phyloP scores from a whole-genome alignment of 2,797 vertebrate genomes.

The Phoeniculus purpureus region DNA sequence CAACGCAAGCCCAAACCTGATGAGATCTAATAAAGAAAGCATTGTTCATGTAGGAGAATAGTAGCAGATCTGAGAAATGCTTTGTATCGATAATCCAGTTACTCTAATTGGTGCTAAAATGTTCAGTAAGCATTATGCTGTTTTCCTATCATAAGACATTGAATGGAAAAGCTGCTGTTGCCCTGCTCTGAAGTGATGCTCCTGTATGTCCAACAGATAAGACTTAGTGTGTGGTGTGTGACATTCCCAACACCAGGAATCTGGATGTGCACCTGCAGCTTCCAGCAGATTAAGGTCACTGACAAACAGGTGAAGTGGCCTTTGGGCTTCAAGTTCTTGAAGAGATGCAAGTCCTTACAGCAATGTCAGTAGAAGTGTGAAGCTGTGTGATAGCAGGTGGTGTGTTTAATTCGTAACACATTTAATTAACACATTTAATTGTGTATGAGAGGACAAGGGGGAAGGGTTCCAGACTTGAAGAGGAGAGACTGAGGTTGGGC shows the following conservation, averaged over 20 bases:
- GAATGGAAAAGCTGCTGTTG: not conserved
- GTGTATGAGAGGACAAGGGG: too few species aligned
- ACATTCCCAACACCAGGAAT: not conserved
- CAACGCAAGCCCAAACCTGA: not conserved
- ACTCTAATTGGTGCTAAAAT: constrained; percentile 15
- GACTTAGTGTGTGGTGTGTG: not conserved
- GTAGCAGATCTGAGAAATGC: not conserved
- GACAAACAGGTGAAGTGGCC: not conserved
- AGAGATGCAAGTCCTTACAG: not conserved
- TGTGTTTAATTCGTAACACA: not conserved
- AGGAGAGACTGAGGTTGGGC: too few species aligned
- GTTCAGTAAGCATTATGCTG: not conserved
- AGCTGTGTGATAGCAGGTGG: not conserved
- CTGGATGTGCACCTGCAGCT: not conserved
- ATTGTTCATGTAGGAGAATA: not conserved
- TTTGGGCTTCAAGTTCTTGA: not conserved
- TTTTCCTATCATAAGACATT: not conserved
- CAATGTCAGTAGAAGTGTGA: not conserved
- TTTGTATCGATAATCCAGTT: constrained; percentile 27
- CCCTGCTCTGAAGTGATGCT: not conserved
- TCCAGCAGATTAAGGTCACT: not conserved
- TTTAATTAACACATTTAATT: not conserved
- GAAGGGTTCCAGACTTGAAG: too few species aligned
- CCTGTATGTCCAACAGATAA: not conserved
- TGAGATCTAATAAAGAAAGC: not conserved